phyloP scores from a whole-genome alignment of 2,113 vertebrate species.

The Cisticola juncidis region DNA sequence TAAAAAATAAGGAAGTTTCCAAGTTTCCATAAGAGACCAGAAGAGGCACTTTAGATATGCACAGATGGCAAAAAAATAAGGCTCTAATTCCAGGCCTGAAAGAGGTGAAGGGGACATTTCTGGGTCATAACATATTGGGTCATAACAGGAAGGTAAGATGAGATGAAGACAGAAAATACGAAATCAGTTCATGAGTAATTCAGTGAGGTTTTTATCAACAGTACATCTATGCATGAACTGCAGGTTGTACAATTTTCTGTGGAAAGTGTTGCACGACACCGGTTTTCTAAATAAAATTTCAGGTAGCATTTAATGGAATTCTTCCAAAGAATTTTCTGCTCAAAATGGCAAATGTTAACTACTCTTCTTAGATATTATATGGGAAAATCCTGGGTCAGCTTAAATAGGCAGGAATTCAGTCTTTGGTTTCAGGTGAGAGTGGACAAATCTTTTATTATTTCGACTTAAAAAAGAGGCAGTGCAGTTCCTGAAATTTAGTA shows the following conservation, averaged over 20 bases:
- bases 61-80: neutral
- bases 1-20: neutral
- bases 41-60: neutral
- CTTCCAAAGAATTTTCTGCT: neutral
- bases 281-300: neutral
- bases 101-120: neutral
- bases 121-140: neutral
- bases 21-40: neutral
- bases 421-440: neutral
- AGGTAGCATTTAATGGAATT: neutral
- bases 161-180: neutral
- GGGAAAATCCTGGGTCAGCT: neutral
- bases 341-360: neutral
- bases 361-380: neutral
- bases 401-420: neutral
- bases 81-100: neutral
- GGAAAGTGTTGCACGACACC: neutral
- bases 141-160: neutral
- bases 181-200: neutral
- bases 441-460: neutral
- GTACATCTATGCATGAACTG: fast-evolving
- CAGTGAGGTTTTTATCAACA: neutral
- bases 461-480: neutral
- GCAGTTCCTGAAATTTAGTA: neutral
- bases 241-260: neutral